Percentiles rank a stretch among this genome's conserved stretches.
Conservation (phyloP, 2,888 invertebrate genomes). For the Apotomis betuletana region DNA sequence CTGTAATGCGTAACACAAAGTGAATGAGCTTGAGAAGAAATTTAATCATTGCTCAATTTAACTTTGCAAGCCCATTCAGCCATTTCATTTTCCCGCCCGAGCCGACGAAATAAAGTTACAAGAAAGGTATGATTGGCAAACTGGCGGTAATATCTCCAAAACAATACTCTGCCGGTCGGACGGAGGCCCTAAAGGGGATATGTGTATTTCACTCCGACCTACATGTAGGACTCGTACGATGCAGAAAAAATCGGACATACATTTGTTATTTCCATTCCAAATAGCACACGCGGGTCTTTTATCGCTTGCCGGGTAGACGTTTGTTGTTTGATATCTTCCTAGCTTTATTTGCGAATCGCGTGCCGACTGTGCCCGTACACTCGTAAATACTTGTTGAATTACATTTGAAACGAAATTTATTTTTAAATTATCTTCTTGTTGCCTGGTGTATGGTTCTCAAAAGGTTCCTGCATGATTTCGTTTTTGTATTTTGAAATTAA, state of each 20-base stretch:
- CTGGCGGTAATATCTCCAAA: conserved; percentile 5
- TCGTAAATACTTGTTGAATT: conserved; percentile 74
- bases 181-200: conserved; percentile 4
- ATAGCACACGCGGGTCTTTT: conserved; percentile 63
- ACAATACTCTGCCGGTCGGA: background rate
- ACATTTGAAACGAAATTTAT: conserved; percentile 59
- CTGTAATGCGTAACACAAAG: background rate
- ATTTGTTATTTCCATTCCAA: conserved; percentile 74
- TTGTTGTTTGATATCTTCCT: conserved; percentile 75
- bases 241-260: conserved; percentile 58
- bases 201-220: conserved; percentile 30
- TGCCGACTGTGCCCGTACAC: conserved; percentile 63
- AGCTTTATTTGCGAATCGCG: conserved; percentile 81
- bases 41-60: background rate
- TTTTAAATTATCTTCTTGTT: conserved; percentile 51
- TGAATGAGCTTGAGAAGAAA: background rate
- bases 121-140: conserved; percentile 15
- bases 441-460: background rate
- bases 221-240: conserved; percentile 8
- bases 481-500: background rate
- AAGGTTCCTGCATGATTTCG: conserved; percentile 2
- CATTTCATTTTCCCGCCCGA: background rate
- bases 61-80: background rate
- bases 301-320: conserved; percentile 71
- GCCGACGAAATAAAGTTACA: background rate